Evolutionary conservation across 2,113 vertebrate genomes (phyloP), one percentile per base, ranked within the genome.

Genomic region (Nannobrachium achirus): DNA sequence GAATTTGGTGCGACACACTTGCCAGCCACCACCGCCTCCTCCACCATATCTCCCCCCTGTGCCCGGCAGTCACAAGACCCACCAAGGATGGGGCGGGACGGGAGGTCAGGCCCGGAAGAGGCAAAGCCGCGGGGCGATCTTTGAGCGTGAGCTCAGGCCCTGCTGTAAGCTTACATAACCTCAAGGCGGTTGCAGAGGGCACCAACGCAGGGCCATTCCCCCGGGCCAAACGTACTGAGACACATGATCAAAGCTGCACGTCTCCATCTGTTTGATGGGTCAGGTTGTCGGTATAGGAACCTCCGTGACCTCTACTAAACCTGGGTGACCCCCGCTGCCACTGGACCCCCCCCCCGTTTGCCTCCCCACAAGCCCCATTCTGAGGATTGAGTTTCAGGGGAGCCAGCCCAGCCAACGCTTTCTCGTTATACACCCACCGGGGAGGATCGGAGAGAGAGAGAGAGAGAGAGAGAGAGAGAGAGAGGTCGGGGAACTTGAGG

Each of bases 321-420:
- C 78, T 68, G 60, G 1, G 8, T 45, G 56, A 84, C 80, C 82
- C 73, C 62, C 69, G 16, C 40, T 48, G 19, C 4, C 14, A 14
- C 46, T 44, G 7, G 51, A 41, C 13, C 15, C 62, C 51, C 46
- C 41, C n/a, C 66, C 10, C 41, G 52, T 20, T 8, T 14, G 61
- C n/a, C 13, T 13, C 66, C 63, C 39, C 53, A 38, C 61, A 19
- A 44, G 67, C 82, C 71, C 70, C 59, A 53, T 65, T 75, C 61
- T 71, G 41, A 76, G 79, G 80, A 76, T 89, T 86, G 10, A 3
- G 76, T 90, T 91, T 86, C 85, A 87, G 53, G 15, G 51, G 39
- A 76, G 75, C 73, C 62, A 63, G 60, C 78, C 73, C 62, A 63
- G 60, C 78, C 69, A 40, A 44, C 40, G 19, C 68, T 84, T 80